Base-by-base conservation (phyloP, 2,113 vertebrate genomes). In the Rhinolophus ferrumequinum region DNA sequence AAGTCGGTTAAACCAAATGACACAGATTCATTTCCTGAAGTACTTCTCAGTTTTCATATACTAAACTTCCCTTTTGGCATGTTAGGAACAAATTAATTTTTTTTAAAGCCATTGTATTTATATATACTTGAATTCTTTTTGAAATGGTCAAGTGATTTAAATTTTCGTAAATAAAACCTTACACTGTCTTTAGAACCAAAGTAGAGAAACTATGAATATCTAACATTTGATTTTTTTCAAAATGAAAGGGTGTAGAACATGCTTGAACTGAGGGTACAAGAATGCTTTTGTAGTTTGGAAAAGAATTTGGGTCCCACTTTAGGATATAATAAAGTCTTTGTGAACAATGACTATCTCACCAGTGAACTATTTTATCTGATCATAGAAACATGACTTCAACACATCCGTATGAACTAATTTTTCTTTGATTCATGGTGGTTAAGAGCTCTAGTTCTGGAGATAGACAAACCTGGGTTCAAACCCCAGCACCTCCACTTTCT, bases 311-410 rank as follows among this genome's bases (percentile, higher is more conserved):
- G n/a, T 60, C 81, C 54, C 9, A 9, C 66, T 81, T 87, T 52
- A 91, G 88, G 41, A 47, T 54, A 76, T 85, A 75, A 77, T 69
- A 22, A 92, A 75, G 69, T 66, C 50, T 93, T 92, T 86, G 66
- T 77, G 82, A 95, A 88, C 30, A 73, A n/a, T 8, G 56, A 44
- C 77, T 35, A 44, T 60, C 80, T 95, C 62, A 95, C 26, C 38
- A 88, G 21, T 5, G 22, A 80, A 86, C 72, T 76, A 69, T 93
- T 95, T 93, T 86, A 86, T 79, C 90, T 94, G 85, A 75, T 80
- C 22, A 58, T 10, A 76, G 76, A 95, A 95, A 94, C 73, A 62
- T 85, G 84, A 90, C 50, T 84, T 92, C 38, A 85, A 2, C 24
- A 76, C 28, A 35, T 41, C 50, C 33, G n/a, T 75, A 19, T 60